Percentiles rank a stretch among this genome's conserved stretches.
phyloP scores from a whole-genome alignment of 2,113 vertebrate genomes.

The Actenoides lindsayi region DNA sequence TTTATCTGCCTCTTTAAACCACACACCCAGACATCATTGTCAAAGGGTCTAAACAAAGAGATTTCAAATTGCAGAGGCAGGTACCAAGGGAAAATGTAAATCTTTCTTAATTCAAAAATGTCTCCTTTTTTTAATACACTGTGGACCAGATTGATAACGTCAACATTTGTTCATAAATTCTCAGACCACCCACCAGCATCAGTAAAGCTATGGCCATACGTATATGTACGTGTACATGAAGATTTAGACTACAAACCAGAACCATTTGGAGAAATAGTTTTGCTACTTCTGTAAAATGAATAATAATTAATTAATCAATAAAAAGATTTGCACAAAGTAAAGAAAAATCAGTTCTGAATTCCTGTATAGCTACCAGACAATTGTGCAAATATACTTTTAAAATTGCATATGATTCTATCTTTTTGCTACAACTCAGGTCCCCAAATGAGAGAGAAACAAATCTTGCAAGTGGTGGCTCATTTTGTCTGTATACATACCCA shows the following conservation, averaged over 20 bases:
- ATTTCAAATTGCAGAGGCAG: neutral
- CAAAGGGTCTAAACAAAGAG: neutral
- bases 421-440: neutral
- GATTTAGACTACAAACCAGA: neutral
- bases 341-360: neutral
- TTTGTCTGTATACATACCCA: neutral
- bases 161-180: neutral
- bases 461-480: neutral
- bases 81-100: neutral
- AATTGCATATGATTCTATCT: neutral
- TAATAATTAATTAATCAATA: neutral
- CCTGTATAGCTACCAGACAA: neutral
- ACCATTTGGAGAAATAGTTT: neutral
- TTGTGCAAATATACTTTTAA: neutral
- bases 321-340: neutral
- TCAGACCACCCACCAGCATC: neutral
- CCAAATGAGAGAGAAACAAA: neutral
- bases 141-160: neutral
- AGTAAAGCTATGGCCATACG: neutral
- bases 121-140: neutral
- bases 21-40: neutral
- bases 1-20: slow-evolving; percentile 4
- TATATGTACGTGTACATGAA: neutral
- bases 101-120: neutral
- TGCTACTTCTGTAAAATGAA: neutral